Evolutionary conservation across 2,113 vertebrate genomes (phyloP), one percentile per base, ranked within the genome.

Genomic region (Panthera leo): DNA sequence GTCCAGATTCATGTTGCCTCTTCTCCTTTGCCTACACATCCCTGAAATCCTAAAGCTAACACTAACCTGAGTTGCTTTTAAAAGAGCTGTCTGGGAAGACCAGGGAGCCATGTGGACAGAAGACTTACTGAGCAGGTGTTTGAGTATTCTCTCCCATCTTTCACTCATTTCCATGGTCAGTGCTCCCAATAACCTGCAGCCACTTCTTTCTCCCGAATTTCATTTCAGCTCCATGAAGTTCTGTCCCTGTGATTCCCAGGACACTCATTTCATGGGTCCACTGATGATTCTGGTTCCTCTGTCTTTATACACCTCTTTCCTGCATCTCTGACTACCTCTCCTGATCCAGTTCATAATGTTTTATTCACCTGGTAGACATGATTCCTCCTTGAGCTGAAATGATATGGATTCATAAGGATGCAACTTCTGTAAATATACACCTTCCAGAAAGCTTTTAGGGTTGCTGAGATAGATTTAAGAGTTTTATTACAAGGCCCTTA

Each of bases 351-450:
- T 89, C 58, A 68, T 36, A 61, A 25, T 39, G 3, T n/a, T 39
- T 34, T n/a, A 19, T 55, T 45, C 0, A 1, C 31, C 61, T 91
- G 75, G 55, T 76, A 48, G 80, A 19, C 19, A n/a, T 73, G 95
- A 92, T 93, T 97, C 86, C 45, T n/a, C 84, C 82, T 93, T 78
- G 34, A 18, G 65, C 93, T 92, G 85, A 71, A 36, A 78, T 94
- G 76, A 95, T 85, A 75, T 31, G 63, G 2, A 91, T 92, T 92
- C 96, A 79, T 82, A 31, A 65, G 53, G 83, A 65, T 16, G 2
- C 61, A 94, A 48, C 48, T 79, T 27, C 39, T 36, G 7, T 67
- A 63, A 73, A 91, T 7, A 45, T 82, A 86, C 94, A 80, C 39
- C n/a, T 11, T 95, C 27, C 73, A 83, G 58, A 91, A 93, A 96